Evolutionary conservation across 2,797 vertebrate species (phyloP).

Genomic region (Epinephelus malabaricus): DNA sequence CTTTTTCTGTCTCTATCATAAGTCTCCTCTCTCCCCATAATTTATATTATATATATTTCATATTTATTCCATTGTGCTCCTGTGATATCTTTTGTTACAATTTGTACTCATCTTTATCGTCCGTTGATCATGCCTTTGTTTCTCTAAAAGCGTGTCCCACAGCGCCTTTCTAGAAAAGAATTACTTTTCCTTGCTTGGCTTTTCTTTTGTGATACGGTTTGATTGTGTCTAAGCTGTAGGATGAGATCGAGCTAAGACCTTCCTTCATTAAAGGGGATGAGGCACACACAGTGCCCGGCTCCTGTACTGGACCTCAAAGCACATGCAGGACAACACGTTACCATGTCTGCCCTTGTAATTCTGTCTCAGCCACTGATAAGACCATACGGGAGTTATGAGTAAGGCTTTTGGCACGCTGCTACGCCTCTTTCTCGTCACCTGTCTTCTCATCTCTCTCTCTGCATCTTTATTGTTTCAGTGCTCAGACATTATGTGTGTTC

Average conservation of each 20-base stretch:
- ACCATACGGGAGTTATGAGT: conserved; percentile 30
- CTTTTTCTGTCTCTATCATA: conserved; percentile 49
- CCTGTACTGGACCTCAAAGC: conserved; percentile 23
- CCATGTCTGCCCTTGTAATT: conserved; percentile 43
- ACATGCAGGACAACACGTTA: conserved; percentile 44
- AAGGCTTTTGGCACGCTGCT: conserved; percentile 16
- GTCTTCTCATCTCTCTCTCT: conserved; percentile 14
- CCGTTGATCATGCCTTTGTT: not conserved
- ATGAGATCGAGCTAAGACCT: conserved; percentile 30
- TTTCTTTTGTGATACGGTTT: conserved; percentile 20
- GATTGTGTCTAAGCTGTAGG: conserved; percentile 33
- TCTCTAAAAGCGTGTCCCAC: not conserved
- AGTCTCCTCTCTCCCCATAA: conserved; percentile 34
- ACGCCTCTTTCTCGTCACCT: not conserved
- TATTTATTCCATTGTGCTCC: conserved; percentile 20
- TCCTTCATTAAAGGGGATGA: conserved; percentile 29
- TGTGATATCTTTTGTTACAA: conserved; percentile 17
- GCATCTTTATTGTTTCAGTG: not conserved
- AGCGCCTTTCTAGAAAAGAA: not conserved
- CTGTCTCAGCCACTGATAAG: conserved; percentile 50
- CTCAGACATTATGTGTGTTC: not conserved
- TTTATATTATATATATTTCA: conserved; percentile 21
- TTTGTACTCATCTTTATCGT: conserved; percentile 29
- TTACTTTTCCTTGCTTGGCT: not conserved
- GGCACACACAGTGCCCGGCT: conserved; percentile 1